Percentiles rank a stretch among this genome's conserved stretches.
Conservation (phyloP, 2,797 vertebrate species). For the Rallus crepitans region DNA sequence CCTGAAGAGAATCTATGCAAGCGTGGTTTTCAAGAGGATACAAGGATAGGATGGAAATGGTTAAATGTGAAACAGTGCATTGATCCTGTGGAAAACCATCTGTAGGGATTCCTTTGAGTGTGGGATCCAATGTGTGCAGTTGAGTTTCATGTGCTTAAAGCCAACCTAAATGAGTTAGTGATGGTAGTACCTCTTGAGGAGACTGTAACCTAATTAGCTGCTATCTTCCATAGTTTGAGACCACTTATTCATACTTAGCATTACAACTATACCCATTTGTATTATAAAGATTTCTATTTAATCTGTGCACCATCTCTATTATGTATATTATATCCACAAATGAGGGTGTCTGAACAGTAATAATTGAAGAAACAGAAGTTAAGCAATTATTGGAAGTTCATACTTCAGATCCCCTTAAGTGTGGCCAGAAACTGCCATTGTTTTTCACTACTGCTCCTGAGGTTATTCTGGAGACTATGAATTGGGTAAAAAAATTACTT, state of each 20-base stretch:
- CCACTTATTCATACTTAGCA: background rate
- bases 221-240: background rate
- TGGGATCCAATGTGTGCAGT: background rate
- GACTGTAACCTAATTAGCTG: background rate
- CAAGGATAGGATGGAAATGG: background rate
- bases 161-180: background rate
- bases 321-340: background rate
- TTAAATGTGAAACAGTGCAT: background rate
- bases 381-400: background rate
- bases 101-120: background rate
- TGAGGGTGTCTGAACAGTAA: background rate
- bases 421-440: background rate
- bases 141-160: background rate
- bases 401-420: background rate
- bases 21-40: background rate
- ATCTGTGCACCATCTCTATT: background rate
- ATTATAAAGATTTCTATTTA: background rate
- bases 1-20: background rate
- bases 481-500: background rate
- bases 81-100: background rate
- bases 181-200: background rate
- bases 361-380: background rate
- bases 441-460: background rate
- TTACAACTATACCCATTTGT: background rate
- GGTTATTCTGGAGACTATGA: background rate